Evolutionary conservation across 1,140 invertebrate genomes (phyloP).

Genomic region (Plodia interpunctella): DNA sequence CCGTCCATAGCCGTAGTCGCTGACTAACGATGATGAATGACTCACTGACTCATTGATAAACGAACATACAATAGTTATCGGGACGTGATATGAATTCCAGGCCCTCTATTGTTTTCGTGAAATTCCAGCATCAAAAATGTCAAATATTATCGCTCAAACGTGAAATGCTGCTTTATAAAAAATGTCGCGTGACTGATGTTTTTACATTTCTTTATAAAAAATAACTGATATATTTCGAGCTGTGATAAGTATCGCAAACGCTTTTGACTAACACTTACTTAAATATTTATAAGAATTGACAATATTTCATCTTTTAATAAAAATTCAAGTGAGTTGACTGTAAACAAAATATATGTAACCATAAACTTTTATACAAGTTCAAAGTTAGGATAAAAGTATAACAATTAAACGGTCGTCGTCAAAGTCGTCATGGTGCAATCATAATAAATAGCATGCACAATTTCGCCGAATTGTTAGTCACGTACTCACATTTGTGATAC

Average conservation of each 20-base stretch:
- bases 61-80: conserved; percentile 42
- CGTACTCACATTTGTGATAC: conserved; percentile 50
- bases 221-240: no score
- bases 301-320: no score
- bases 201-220: no score
- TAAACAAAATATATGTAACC: no score
- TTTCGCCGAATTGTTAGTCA: conserved; percentile 35
- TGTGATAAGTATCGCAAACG: no score
- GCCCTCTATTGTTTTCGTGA: conserved; percentile 24
- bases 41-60: conserved; percentile 51
- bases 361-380: no score
- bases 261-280: no score
- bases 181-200: not conserved
- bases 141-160: not conserved
- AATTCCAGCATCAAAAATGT: not conserved
- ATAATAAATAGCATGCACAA: conserved; percentile 12
- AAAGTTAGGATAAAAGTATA: no score
- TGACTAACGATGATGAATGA: conserved; percentile 61
- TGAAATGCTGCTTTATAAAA: not conserved
- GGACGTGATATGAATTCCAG: conserved; percentile 22
- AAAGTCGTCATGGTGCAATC: conserved; percentile 1
- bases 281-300: no score
- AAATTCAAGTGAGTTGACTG: no score
- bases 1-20: conserved; percentile 36
- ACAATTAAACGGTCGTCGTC: not conserved